Conservation (phyloP, 2,888 invertebrate genomes). For the Drosophila histrio region DNA sequence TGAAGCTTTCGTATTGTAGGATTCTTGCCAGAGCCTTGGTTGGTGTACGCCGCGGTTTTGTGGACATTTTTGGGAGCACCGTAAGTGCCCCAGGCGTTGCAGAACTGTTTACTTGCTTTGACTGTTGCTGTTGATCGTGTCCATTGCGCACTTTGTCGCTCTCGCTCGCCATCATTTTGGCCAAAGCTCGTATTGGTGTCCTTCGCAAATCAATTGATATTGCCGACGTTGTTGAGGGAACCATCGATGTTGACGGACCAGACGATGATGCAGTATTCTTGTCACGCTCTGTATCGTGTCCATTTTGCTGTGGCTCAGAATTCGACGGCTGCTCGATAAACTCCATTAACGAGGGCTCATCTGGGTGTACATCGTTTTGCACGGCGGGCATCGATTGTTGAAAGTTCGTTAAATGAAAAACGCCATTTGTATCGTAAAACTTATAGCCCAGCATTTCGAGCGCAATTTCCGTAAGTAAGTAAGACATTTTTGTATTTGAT, state of each 20-base stretch:
- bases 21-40: conserved; percentile 50
- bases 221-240: not conserved
- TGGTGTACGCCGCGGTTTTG: conserved; percentile 34
- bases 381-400: conserved; percentile 50
- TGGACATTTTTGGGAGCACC: not conserved
- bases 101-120: not conserved
- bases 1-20: conserved; percentile 47
- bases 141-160: conserved; percentile 19
- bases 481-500: conserved; percentile 69
- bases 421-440: conserved; percentile 81
- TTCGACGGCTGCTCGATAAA: conserved; percentile 44
- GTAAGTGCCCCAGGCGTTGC: not conserved
- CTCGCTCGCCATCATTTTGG: conserved; percentile 16
- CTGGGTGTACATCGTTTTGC: conserved; percentile 31
- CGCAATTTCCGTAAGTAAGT: conserved; percentile 82
- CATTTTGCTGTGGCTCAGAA: conserved; percentile 6
- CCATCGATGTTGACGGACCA: not conserved
- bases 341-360: conserved; percentile 57
- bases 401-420: conserved; percentile 77
- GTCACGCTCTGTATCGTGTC: not conserved
- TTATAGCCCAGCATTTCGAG: conserved; percentile 83
- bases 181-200: not conserved
- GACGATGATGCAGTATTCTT: not conserved
- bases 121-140: not conserved
- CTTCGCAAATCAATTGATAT: conserved; percentile 9